phyloP scores from a whole-genome alignment of 2,797 vertebrate species.

The Lates japonicus region DNA sequence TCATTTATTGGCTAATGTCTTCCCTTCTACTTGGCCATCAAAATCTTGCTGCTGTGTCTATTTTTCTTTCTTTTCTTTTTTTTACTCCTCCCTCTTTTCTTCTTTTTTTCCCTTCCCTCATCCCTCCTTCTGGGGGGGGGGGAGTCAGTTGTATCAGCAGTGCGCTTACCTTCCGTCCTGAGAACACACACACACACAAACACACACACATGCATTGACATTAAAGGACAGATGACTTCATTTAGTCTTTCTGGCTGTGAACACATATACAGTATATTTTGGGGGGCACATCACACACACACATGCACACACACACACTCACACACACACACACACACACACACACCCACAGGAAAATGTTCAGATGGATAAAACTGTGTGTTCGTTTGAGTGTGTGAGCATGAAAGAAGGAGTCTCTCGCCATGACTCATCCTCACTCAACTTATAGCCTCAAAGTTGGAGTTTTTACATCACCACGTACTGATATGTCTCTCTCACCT shows the following conservation, averaged over 20 bases:
- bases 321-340: constrained; percentile 47
- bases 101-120: constrained; percentile 24
- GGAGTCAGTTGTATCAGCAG: constrained; percentile 84
- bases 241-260: constrained; percentile 77
- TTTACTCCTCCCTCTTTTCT: constrained; percentile 16
- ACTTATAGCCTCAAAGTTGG: constrained; percentile 10
- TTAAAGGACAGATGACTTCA: constrained; percentile 75
- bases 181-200: constrained; percentile 40
- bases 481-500: constrained; percentile 33
- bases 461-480: constrained; percentile 30
- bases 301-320: too few relatives aligned
- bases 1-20: constrained; percentile 85
- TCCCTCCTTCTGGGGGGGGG: constrained; percentile 57
- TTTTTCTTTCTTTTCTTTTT: constrained; percentile 59
- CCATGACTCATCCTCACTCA: constrained; percentile 57
- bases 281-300: too few relatives aligned
- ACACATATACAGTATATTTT: too few relatives aligned
- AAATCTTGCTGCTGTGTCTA: constrained; percentile 81
- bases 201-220: constrained; percentile 25
- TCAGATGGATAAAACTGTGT: constrained; percentile 26
- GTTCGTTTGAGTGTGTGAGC: constrained; percentile 1
- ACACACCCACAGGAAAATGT: constrained; percentile 1
- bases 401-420: constrained; percentile 51
- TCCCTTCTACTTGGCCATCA: constrained; percentile 79
- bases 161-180: constrained; percentile 66